Conservation (phyloP, 1,140 invertebrate genomes). For the Helicoverpa zea region DNA sequence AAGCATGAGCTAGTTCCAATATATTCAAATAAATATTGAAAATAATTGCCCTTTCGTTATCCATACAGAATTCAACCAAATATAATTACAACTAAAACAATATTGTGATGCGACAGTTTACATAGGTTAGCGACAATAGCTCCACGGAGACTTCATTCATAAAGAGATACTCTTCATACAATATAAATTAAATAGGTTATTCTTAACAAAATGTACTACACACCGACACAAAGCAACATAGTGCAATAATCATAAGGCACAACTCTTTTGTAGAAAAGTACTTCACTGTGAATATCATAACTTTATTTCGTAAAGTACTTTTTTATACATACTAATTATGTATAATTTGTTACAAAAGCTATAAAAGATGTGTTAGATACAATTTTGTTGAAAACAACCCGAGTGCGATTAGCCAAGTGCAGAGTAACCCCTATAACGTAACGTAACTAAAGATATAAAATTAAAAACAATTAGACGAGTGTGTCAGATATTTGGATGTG, state of each 20-base stretch:
- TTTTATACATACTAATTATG: too few species aligned
- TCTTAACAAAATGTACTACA: slow-evolving; percentile 11
- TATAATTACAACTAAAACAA: slow-evolving; percentile 26
- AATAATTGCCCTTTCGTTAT: not conserved
- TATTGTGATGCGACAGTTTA: slow-evolving; percentile 30
- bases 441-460: slow-evolving; percentile 29
- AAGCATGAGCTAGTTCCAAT: not conserved
- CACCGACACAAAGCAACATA: not conserved
- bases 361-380: not conserved
- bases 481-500: slow-evolving; percentile 22
- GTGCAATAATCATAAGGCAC: slow-evolving; percentile 21
- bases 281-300: not conserved
- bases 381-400: slow-evolving; percentile 29
- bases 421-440: slow-evolving; percentile 6
- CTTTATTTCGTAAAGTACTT: too few species aligned
- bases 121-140: not conserved
- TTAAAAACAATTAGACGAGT: slow-evolving; percentile 27
- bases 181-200: slow-evolving; percentile 11
- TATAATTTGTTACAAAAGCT: too few species aligned
- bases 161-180: slow-evolving; percentile 23
- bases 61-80: slow-evolving; percentile 2
- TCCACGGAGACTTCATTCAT: not conserved
- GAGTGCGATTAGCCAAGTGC: slow-evolving; percentile 17
- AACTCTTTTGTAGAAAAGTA: not conserved
- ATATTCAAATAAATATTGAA: not conserved